A percentile compares a stretch with the other conserved stretches of the same genome.
Conservation (phyloP, 1,140 invertebrate species). For the Diprion similis region DNA sequence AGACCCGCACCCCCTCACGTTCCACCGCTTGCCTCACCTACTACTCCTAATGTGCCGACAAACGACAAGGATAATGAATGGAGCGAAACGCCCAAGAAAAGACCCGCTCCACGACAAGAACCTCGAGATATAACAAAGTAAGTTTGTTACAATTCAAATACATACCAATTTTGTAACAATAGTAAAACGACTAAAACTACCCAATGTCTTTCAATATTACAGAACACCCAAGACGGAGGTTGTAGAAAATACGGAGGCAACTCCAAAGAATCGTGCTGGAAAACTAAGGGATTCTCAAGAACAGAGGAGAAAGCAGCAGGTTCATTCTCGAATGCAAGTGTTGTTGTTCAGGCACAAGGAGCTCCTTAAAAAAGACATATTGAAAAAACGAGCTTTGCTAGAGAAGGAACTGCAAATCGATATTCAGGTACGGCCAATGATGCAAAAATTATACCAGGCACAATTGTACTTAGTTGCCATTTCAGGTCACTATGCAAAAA, state of each 20-base stretch:
- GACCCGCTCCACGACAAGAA: constrained; percentile 49
- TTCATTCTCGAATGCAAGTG: constrained; percentile 68
- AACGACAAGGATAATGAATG: constrained; percentile 66
- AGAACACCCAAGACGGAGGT: constrained; percentile 17
- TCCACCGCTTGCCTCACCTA: constrained; percentile 32
- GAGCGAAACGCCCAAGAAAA: constrained; percentile 64
- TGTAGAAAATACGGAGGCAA: constrained; percentile 19
- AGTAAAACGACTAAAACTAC: neutral
- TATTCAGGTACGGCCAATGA: constrained; percentile 72
- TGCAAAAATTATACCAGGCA: neutral
- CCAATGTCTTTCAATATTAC: neutral
- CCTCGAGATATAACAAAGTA: constrained; percentile 49
- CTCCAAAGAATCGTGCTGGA: constrained; percentile 50
- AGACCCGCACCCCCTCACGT: constrained; percentile 43
- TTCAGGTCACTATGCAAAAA: no score
- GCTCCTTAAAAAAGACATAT: constrained; percentile 90
- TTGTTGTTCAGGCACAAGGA: constrained; percentile 87
- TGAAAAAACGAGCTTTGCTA: constrained; percentile 86
- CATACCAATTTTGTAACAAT: neutral
- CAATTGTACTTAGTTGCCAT: neutral
- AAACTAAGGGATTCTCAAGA: constrained; percentile 60
- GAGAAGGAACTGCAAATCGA: constrained; percentile 92
- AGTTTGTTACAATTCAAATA: constrained; percentile 14
- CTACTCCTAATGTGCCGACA: constrained; percentile 34
- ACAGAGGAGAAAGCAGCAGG: constrained; percentile 62